Conservation (phyloP, 2,888 invertebrate genomes). For the Amorpha juglandis region DNA sequence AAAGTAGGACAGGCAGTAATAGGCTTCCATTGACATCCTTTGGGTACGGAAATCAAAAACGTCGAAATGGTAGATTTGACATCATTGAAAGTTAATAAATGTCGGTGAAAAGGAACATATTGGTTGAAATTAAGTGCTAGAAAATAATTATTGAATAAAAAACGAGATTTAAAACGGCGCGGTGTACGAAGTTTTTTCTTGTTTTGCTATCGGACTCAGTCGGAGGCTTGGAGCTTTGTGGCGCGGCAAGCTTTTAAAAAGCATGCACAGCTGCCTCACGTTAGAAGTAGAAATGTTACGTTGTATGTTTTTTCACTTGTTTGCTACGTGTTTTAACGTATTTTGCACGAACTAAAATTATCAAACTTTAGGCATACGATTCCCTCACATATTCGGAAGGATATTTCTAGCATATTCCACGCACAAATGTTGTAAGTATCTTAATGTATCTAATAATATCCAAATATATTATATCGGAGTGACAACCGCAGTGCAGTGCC, state of each 20-base stretch:
- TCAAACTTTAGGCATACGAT: too few species aligned
- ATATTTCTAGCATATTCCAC: background rate
- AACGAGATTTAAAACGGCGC: background rate
- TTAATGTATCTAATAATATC: too few species aligned
- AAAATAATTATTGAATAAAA: background rate
- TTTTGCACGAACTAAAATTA: background rate
- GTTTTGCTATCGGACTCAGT: background rate
- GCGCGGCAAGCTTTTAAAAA: slow-evolving; percentile 6
- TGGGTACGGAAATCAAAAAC: too few species aligned
- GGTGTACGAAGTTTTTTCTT: background rate
- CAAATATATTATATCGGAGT: too few species aligned
- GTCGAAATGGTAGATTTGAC: too few species aligned
- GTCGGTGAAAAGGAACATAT: too few species aligned
- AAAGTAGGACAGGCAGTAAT: too few species aligned
- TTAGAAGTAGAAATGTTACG: background rate
- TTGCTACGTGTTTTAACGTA: background rate
- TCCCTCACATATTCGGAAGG: background rate
- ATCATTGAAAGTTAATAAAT: too few species aligned
- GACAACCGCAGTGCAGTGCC: too few species aligned
- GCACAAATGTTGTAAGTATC: background rate
- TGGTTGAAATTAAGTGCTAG: too few species aligned
- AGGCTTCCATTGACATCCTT: too few species aligned
- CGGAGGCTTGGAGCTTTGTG: background rate
- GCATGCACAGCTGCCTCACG: background rate
- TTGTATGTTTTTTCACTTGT: background rate